Percentiles rank a stretch among this genome's conserved stretches.
phyloP scores from a whole-genome alignment of 2,888 invertebrate genomes.

The Heliothis peltigera region DNA sequence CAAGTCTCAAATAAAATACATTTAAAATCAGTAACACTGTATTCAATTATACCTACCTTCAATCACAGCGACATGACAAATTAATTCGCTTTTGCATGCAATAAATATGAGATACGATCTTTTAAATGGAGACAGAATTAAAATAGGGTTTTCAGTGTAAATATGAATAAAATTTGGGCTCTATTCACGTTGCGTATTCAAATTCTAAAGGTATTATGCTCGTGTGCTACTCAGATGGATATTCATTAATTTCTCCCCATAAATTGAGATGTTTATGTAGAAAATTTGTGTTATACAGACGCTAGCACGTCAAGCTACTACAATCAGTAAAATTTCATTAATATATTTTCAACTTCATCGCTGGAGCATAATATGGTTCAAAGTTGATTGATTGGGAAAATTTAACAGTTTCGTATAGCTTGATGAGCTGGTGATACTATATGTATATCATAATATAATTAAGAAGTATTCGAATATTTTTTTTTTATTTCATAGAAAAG shows the following conservation, averaged over 20 bases:
- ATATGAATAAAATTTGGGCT: conserved; percentile 4
- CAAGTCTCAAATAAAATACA: background rate
- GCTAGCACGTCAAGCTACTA: too few relatives aligned
- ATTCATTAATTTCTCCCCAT: background rate
- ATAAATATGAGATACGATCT: conserved; percentile 6
- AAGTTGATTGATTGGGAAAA: too few relatives aligned
- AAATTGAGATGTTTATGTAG: background rate
- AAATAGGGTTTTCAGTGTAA: background rate
- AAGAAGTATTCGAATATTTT: too few relatives aligned
- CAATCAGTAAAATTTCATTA: too few relatives aligned
- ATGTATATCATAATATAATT: too few relatives aligned
- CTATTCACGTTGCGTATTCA: conserved; percentile 1
- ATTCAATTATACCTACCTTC: background rate
- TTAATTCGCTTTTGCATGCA: background rate
- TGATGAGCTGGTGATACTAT: too few relatives aligned
- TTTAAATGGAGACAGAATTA: background rate
- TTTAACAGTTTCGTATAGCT: too few relatives aligned
- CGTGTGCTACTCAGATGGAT: background rate
- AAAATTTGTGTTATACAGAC: background rate
- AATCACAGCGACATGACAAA: conserved; percentile 5
- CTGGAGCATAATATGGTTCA: too few relatives aligned
- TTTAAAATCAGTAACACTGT: background rate
- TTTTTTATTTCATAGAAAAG: too few relatives aligned
- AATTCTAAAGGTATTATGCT: conserved; percentile 3
- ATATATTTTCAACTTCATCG: too few relatives aligned